These are phyloP conservation scores for Microtus montanus DNA, from an alignment of 2,113 vertebrate species.

Conservation along the genomic window DNA sequence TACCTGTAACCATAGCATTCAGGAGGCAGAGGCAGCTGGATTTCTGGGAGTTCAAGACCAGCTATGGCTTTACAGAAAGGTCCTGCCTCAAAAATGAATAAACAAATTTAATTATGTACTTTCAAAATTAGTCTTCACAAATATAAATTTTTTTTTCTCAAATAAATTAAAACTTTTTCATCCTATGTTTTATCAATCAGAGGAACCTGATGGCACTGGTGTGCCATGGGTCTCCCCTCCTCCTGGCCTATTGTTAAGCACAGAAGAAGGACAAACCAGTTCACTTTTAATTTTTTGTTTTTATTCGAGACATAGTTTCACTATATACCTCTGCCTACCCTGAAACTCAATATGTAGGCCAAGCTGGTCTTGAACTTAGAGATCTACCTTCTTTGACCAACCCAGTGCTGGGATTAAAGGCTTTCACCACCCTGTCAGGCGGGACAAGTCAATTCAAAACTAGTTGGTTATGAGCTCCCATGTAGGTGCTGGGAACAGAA, in stretches of 20 bases:
- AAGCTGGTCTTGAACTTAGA: not conserved
- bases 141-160: not conserved
- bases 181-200: not conserved
- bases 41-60: not conserved
- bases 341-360: not conserved
- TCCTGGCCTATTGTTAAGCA: not conserved
- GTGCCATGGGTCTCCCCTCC: not conserved
- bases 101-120: not conserved
- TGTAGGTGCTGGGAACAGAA: not conserved
- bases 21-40: not conserved
- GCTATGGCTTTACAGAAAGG: not conserved
- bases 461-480: too few species aligned
- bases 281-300: not conserved
- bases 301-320: not conserved
- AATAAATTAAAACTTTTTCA: not conserved
- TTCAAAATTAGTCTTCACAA: not conserved
- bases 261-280: not conserved
- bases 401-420: not conserved
- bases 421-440: not conserved
- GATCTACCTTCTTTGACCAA: not conserved
- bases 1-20: not conserved
- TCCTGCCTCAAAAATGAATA: not conserved
- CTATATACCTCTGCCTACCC: not conserved
- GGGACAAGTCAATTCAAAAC: not conserved
- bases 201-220: not conserved